Conservation (phyloP, 2,113 vertebrate genomes). For the Oreochromis tanganicae region DNA sequence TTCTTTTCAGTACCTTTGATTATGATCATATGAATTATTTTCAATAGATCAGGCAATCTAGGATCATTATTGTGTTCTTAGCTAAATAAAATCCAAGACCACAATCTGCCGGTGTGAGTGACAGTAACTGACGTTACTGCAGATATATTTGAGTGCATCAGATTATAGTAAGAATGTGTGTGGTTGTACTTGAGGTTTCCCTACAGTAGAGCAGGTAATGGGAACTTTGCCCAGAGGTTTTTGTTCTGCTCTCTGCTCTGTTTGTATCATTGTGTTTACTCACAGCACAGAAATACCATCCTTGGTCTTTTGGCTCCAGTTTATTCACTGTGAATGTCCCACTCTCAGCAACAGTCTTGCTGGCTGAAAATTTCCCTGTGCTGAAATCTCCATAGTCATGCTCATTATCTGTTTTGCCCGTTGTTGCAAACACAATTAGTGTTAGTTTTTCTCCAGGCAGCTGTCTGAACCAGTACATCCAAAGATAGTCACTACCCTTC, state of each 20-base stretch:
- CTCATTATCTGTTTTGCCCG: fast-evolving
- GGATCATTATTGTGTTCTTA: neutral
- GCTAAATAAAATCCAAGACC: neutral
- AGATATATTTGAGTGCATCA: neutral
- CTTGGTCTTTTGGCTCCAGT: neutral
- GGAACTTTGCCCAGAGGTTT: neutral
- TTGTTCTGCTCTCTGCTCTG: neutral
- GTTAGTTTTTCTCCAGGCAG: slow-evolving; percentile 25
- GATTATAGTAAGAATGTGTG: neutral
- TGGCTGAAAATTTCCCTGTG: neutral
- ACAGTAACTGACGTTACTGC: fast-evolving
- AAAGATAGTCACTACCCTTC: fast-evolving
- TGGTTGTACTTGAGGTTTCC: neutral
- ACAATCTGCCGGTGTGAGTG: neutral
- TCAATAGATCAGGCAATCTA: fast-evolving
- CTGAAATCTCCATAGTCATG: fast-evolving
- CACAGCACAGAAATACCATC: slow-evolving; percentile 32
- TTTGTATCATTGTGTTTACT: slow-evolving; percentile 1
- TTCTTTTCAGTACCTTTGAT: neutral
- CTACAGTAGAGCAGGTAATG: neutral
- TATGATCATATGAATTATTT: fast-evolving
- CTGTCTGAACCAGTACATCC: slow-evolving; percentile 65
- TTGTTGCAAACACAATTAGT: slow-evolving; percentile 13
- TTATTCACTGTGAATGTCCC: neutral
- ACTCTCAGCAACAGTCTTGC: neutral